phyloP scores from a whole-genome alignment of 2,113 vertebrate genomes.

The Atherinomorus stipes region DNA sequence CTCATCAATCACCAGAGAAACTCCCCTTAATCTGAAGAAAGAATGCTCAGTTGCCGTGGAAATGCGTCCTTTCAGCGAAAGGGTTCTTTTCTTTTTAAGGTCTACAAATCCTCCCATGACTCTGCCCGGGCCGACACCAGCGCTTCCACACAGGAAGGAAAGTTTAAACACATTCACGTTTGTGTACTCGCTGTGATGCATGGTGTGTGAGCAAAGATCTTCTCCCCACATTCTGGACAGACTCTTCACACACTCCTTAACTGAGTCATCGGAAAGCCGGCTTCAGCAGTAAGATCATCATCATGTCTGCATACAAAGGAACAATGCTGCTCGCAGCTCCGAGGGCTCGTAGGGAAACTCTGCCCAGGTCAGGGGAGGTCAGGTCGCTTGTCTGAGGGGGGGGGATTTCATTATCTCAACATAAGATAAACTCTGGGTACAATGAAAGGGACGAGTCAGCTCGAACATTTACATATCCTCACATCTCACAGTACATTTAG shows the following conservation, averaged over 20 bases:
- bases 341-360: conserved; percentile 55
- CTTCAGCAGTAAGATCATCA: conserved; percentile 63
- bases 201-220: conserved; percentile 47
- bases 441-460: conserved; percentile 50
- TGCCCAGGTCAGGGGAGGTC: conserved; percentile 70
- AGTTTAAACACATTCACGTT: conserved; percentile 37
- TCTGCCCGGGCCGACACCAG: conserved; percentile 10
- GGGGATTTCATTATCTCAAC: conserved; percentile 77
- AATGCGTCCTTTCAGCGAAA: background rate
- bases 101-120: no score
- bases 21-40: conserved; percentile 23
- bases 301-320: conserved; percentile 64
- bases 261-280: conserved; percentile 55
- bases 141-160: conserved; percentile 31
- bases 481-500: no score
- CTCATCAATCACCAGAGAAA: conserved; percentile 63
- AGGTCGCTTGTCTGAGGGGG: conserved; percentile 48
- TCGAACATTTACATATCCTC: no score
- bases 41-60: conserved; percentile 26
- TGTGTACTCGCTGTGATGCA: conserved; percentile 59
- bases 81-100: no score
- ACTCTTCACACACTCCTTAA: conserved; percentile 34
- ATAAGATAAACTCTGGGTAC: conserved; percentile 76
- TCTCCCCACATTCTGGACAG: conserved; percentile 14
- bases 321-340: conserved; percentile 61